These are phyloP conservation scores for Ichneumon xanthorius DNA, from an alignment of 2,888 invertebrate genomes.

Conservation along the genomic window DNA sequence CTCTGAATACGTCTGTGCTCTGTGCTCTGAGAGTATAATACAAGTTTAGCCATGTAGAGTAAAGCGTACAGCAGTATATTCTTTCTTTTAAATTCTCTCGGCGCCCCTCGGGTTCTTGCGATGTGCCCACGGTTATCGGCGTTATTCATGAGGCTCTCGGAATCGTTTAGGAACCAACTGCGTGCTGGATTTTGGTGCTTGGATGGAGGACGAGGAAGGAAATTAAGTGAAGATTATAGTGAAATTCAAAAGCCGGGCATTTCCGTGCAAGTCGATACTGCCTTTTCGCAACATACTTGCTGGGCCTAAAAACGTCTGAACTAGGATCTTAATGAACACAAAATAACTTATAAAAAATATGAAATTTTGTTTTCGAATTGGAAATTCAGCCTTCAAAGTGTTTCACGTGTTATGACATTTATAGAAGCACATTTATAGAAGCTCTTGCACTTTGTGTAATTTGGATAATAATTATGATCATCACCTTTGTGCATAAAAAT, in stretches of 20 bases:
- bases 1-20: conserved; percentile 62
- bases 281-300: not conserved
- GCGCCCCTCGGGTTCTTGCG: conserved; percentile 40
- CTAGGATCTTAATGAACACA: not conserved
- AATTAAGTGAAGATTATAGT: not conserved
- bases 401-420: not conserved
- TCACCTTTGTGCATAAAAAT: too few relatives aligned
- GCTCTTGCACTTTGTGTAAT: not conserved
- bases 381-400: not conserved
- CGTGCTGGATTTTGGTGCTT: conserved; percentile 50
- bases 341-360: not conserved
- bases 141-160: conserved; percentile 62
- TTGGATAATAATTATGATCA: too few relatives aligned
- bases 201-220: conserved; percentile 13
- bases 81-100: conserved; percentile 63
- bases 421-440: not conserved
- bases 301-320: not conserved
- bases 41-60: conserved; percentile 58
- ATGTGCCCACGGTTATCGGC: conserved; percentile 48
- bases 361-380: not conserved
- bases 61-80: conserved; percentile 47
- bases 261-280: not conserved
- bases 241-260: not conserved
- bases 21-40: conserved; percentile 54
- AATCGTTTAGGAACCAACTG: conserved; percentile 57